Conservation (phyloP, 1,140 invertebrate genomes). For the Anoplophora glabripennis region DNA sequence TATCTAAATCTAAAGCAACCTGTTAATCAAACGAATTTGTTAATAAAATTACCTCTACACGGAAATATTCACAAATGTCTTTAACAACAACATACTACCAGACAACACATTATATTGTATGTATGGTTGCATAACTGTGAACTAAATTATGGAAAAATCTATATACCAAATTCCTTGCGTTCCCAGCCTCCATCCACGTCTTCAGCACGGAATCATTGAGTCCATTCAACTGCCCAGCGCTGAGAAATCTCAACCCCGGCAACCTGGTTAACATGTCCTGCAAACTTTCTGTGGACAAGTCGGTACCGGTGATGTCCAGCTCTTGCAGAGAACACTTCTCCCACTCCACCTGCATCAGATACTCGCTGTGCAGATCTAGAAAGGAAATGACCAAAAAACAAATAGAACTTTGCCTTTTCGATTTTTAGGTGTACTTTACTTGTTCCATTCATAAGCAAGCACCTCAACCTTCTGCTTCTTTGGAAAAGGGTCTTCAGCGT, state of each 20-base stretch:
- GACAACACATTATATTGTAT: too few relatives aligned
- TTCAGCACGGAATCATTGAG: conserved; percentile 94
- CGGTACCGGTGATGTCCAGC: conserved; percentile 94
- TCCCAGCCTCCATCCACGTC: conserved; percentile 85
- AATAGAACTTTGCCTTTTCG: neutral
- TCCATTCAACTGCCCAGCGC: conserved; percentile 94
- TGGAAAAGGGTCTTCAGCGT: conserved; percentile 93
- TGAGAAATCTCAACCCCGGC: conserved; percentile 83
- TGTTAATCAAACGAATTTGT: conserved; percentile 47
- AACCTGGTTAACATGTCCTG: conserved; percentile 89
- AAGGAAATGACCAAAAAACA: conserved; percentile 6
- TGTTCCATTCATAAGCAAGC: conserved; percentile 94
- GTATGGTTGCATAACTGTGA: neutral
- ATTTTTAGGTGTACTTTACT: conserved; percentile 60
- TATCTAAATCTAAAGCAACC: conserved; percentile 87
- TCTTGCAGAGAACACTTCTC: conserved; percentile 93
- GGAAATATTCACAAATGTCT: too few relatives aligned
- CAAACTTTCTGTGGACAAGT: conserved; percentile 90
- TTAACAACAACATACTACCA: too few relatives aligned
- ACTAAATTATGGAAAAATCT: neutral
- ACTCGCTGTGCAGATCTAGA: conserved; percentile 81
- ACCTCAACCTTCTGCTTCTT: conserved; percentile 87
- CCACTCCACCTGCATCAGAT: conserved; percentile 96
- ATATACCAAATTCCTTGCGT: conserved; percentile 56
- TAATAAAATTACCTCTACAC: neutral